Percentiles rank a stretch among this genome's conserved stretches.
Conservation (phyloP, 2,888 invertebrate species). For the Carcina quercana region DNA sequence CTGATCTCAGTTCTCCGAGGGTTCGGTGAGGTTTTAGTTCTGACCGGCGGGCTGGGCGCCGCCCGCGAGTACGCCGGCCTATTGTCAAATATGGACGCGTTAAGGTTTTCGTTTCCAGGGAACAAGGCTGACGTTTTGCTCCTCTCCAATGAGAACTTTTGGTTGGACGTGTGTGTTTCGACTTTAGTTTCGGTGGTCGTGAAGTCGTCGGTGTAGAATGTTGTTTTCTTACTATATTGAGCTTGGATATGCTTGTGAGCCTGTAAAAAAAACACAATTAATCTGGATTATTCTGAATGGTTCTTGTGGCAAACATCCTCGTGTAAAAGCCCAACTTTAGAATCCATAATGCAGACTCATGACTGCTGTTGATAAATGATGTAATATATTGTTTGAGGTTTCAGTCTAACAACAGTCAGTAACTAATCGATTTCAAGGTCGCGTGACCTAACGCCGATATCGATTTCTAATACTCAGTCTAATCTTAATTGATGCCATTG, state of each 20-base stretch:
- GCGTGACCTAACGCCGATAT: too few species aligned
- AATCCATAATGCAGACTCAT: too few species aligned
- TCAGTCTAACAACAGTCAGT: too few species aligned
- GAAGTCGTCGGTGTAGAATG: constrained; percentile 47
- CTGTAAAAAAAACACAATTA: too few species aligned
- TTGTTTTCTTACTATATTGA: constrained; percentile 42
- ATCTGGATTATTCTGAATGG: too few species aligned
- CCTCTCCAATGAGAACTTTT: constrained; percentile 45
- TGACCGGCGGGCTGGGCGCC: constrained; percentile 63
- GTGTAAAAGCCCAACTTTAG: too few species aligned
- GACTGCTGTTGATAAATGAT: too few species aligned
- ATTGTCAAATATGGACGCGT: constrained; percentile 57
- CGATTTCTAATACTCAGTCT: too few species aligned
- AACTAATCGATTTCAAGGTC: too few species aligned
- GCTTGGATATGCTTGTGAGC: constrained; percentile 41
- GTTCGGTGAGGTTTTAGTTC: constrained; percentile 52
- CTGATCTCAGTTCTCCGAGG: constrained; percentile 30
- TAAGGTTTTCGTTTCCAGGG: constrained; percentile 34
- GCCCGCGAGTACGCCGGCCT: constrained; percentile 50
- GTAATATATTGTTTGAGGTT: too few species aligned
- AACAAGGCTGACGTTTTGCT: constrained; percentile 57
- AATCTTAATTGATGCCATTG: too few species aligned
- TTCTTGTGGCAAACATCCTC: too few species aligned
- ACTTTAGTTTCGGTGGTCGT: constrained; percentile 23
- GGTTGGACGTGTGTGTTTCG: constrained; percentile 25